Base-by-base conservation (phyloP, 1,140 invertebrate species). In the Aphidius gifuensis region DNA sequence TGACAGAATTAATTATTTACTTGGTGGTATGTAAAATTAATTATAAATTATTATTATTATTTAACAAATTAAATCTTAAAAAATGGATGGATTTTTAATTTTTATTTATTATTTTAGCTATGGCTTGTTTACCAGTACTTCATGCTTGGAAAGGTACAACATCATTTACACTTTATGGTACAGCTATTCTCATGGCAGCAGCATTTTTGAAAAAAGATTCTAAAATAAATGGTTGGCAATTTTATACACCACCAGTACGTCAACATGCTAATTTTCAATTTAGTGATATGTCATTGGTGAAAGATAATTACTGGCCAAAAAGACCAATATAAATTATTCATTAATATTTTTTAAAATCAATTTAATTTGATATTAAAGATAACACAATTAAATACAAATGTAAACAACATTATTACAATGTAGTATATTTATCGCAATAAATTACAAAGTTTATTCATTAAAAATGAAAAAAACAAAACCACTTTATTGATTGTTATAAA, bases 161-260 rank as follows among this genome's bases (percentile, higher is more conserved):
- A 3, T 60, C 77, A 1, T 66, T 73, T 4, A 74, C 73, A 5
- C 68, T 67, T 9, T 58, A 79, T 11, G 65, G 71, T 3, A 67
- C 70, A 23, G 5, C 67, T 6, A 21, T 65, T 6, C 70, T 84
- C 49, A 83, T 83, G 8, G 58, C 77, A 8, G 69, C 76, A 4
- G 88, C 80, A 5, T 67, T 83, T n/a, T n/a, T 84, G 1, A 86
- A 86, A 69, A 89, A 89, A 71, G 72, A 82, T 51, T 81, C 77
- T 0, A 65, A 83, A 6, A 73, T 84, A 9, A 76, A 84, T 39
- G 80, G 80, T 32, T 86, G 79, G 78, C 69, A 71, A 23, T 78
- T 87, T 61, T 80, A 86, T 60, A 82, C 83, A 65, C 68, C 38
- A 66, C 68, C n/a, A 69, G 75, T 43, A n/a, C 16, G 38, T 39